Evolutionary conservation across 2,888 invertebrate genomes (phyloP).

Genomic region (Lithosia quadra): DNA sequence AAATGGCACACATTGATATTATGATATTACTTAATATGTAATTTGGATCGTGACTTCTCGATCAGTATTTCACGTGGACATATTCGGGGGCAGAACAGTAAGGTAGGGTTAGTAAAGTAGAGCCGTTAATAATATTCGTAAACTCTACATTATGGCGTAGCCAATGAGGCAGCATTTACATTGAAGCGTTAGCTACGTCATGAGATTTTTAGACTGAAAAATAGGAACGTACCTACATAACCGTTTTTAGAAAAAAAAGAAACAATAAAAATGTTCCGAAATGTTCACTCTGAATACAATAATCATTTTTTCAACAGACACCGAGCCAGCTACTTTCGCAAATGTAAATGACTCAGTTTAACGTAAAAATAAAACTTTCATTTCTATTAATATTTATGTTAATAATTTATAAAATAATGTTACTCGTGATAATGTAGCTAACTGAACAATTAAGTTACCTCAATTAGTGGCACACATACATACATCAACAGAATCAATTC

Average conservation of each 20-base stretch:
- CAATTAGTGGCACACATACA: conserved; percentile 20
- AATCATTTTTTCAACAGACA: conserved; percentile 21
- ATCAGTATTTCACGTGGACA: background rate
- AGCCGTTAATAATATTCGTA: background rate
- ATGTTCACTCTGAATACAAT: conserved; percentile 17
- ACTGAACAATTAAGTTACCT: conserved; percentile 23
- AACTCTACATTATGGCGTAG: background rate
- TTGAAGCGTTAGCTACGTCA: background rate
- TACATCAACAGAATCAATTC: conserved; percentile 23
- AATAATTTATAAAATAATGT: conserved; percentile 30
- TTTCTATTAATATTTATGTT: conserved; percentile 35
- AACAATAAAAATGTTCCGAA: background rate
- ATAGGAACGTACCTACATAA: background rate
- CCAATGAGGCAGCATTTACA: background rate
- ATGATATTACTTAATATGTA: too few relatives aligned
- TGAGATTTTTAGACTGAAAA: background rate
- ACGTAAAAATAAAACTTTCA: conserved; percentile 40
- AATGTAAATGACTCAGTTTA: conserved; percentile 40
- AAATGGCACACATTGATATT: background rate
- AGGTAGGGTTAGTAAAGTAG: background rate
- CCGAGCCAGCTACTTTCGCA: conserved; percentile 41
- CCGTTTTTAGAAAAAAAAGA: background rate
- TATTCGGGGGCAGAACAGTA: background rate
- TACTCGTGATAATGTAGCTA: conserved; percentile 26
- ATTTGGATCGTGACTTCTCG: background rate